Base-by-base conservation (phyloP, 2,113 vertebrate genomes). In the Nibea coibor region DNA sequence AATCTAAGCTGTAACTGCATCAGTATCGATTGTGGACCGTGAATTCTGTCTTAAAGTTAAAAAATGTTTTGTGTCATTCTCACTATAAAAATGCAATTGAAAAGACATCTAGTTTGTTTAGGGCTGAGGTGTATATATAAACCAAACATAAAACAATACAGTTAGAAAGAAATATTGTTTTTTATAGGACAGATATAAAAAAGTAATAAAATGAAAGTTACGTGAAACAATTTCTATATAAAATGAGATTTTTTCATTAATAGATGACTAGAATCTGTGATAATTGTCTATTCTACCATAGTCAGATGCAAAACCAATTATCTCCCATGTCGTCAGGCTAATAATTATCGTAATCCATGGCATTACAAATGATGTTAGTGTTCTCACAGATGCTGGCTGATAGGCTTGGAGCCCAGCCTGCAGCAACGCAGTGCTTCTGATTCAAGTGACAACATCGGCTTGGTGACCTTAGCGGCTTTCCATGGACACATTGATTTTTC, bases 401-500 rank as follows among this genome's bases (percentile, higher is more conserved):
- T 79, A 63, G 72, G 74, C 89, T 82, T 11, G 67, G 50, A 88
- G 87, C 78, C 65, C 64, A 76, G 84, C 87, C 89, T 74, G 73
- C 83, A 83, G 87, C 83, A 4, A 50, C 48, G 22, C 75, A 68
- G 50, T 22, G 84, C 81, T 80, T 76, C 76, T 83, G 73, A 90
- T 93, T 88, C 78, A 87, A 92, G 83, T 67, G 86, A 87, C 89
- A 89, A 42, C 0, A 2, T 92, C 92, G 89, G 77, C 79, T 73
- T 92, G 86, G 89, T 95, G 95, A 96, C 94, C 95, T 97, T 95
- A 95, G 89, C 89, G 84, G 93, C 86, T 93, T 92, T 90, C 93
- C 95, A 92, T 87, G 87, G 90, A 87, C 92, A 85, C 94, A 96
- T 96, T 94, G 96, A 97, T 96, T 97, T 95, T 95, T 94, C 91